Base-by-base conservation (phyloP, 2,113 vertebrate species). In the Dipodomys merriami region DNA sequence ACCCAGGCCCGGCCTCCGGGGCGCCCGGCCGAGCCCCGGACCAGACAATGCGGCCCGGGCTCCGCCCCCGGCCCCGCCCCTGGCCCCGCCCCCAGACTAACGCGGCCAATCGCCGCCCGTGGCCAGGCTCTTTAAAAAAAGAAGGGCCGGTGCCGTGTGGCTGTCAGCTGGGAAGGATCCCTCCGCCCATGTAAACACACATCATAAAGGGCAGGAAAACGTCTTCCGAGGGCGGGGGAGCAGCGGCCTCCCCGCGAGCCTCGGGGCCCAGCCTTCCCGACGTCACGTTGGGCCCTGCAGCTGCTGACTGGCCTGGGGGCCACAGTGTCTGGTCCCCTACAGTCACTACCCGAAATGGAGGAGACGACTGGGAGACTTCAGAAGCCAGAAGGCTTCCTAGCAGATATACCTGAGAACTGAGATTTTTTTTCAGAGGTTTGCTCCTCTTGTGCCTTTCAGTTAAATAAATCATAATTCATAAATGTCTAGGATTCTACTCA, bases 181-280 rank as follows among this genome's bases (percentile, higher is more conserved):
- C 92, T 98, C 97, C 98, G 98, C 98, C 85, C 97, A 98, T 98
- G 98, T 98, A 98, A 98, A 98, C 98, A 98, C 91, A 97, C 97
- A 96, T 88, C 95, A 93, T 97, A 97, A 97, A 97, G 97, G 96
- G 94, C 89, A 92, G 87, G 72, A 76, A 89, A 93, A 71, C 83
- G 71, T 62, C 89, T 90, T 82, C 80, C 2, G 73, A 2, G 62
- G 82, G 74, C 20, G 85, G 95, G 90, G 20, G 19, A 6, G 86
- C 3, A 27, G 15, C n/a, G 23, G 33, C 33, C 35, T 20, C 25
- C 62, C 5, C 0, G 72, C 44, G 86, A 62, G 86, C 18, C 2
- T 39, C 5, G 7, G 82, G 27, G 60, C 57, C 22, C 22, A 29
- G 77, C 3, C 77, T 78, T 79, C 64, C n/a, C 44, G 84, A 57